These are phyloP conservation scores for Malurus leucopterus DNA, from an alignment of 2,797 vertebrate genomes.

Conservation along the genomic window DNA sequence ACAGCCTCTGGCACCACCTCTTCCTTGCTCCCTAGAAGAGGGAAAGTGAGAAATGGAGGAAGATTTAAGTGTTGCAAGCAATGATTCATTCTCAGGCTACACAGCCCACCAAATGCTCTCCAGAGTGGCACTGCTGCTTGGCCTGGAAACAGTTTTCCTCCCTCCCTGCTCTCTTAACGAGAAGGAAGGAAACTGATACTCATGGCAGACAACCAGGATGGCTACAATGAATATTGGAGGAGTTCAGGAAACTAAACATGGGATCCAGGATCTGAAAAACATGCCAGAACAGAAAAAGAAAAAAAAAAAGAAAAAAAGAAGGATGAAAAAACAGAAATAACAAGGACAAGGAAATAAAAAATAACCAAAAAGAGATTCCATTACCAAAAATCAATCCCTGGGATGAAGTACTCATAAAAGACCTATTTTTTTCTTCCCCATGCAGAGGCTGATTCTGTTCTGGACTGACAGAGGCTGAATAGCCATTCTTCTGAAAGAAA, in stretches of 20 bases:
- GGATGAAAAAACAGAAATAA: slow-evolving; percentile 25
- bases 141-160: slow-evolving; percentile 19
- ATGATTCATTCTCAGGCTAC: slow-evolving; percentile 29
- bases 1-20: slow-evolving; percentile 1
- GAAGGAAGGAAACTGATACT: slow-evolving; percentile 32
- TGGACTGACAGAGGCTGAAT: background rate
- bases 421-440: background rate
- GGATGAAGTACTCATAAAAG: slow-evolving; percentile 28
- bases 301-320: background rate
- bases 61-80: background rate
- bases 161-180: slow-evolving; percentile 1
- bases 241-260: slow-evolving; percentile 43
- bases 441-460: background rate
- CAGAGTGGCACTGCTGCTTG: slow-evolving; percentile 34
- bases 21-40: background rate
- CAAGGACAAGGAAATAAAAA: slow-evolving; percentile 60
- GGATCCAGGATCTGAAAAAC: slow-evolving; percentile 35
- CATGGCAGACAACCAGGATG: slow-evolving; percentile 36
- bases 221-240: background rate
- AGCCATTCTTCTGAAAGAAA: background rate
- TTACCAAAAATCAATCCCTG: slow-evolving; percentile 27
- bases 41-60: slow-evolving; percentile 10
- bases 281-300: background rate
- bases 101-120: slow-evolving; percentile 5
- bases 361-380: slow-evolving; percentile 54